Percentiles rank a stretch among this genome's conserved stretches.
Evolutionary conservation across 2,888 invertebrate species (phyloP).

Genomic region (Rhynchonema sp.): DNA sequence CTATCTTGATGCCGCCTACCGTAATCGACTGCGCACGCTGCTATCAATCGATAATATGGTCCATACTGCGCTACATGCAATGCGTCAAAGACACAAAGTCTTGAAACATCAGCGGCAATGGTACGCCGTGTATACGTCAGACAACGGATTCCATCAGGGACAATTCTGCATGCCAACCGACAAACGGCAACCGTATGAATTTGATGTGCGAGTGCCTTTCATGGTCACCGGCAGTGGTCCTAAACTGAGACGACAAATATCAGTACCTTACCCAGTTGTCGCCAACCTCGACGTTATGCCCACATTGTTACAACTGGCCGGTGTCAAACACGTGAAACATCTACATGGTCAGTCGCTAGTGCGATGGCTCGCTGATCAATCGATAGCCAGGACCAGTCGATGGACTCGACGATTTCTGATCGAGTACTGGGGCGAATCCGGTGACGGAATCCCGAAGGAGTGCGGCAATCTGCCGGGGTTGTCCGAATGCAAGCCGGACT

Average conservation of each 20-base stretch:
- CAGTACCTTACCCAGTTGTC: too few relatives aligned
- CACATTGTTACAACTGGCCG: too few relatives aligned
- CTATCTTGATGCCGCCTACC: not conserved
- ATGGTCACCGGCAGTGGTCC: slow-evolving; percentile 43
- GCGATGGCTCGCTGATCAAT: too few relatives aligned
- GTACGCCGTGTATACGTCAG: slow-evolving; percentile 62
- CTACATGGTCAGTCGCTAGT: too few relatives aligned
- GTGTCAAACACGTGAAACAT: too few relatives aligned
- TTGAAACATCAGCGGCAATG: slow-evolving; percentile 45
- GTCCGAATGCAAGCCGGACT: slow-evolving; percentile 25
- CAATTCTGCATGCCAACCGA: slow-evolving; percentile 71
- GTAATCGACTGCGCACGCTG: slow-evolving; percentile 47
- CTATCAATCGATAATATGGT: slow-evolving; percentile 72
- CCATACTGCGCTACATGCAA: slow-evolving; percentile 40
- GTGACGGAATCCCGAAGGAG: slow-evolving; percentile 12
- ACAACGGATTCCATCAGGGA: slow-evolving; percentile 78
- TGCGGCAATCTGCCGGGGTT: not conserved
- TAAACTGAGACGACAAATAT: too few relatives aligned
- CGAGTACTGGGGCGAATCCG: slow-evolving; percentile 62
- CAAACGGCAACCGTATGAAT: slow-evolving; percentile 72
- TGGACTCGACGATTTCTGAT: slow-evolving; percentile 34
- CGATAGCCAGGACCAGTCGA: too few relatives aligned
- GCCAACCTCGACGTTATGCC: too few relatives aligned
- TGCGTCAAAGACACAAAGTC: slow-evolving; percentile 40
- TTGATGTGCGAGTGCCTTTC: slow-evolving; percentile 64